Base-by-base conservation (phyloP, 2,888 invertebrate species). In the Hypomecis punctinalis region DNA sequence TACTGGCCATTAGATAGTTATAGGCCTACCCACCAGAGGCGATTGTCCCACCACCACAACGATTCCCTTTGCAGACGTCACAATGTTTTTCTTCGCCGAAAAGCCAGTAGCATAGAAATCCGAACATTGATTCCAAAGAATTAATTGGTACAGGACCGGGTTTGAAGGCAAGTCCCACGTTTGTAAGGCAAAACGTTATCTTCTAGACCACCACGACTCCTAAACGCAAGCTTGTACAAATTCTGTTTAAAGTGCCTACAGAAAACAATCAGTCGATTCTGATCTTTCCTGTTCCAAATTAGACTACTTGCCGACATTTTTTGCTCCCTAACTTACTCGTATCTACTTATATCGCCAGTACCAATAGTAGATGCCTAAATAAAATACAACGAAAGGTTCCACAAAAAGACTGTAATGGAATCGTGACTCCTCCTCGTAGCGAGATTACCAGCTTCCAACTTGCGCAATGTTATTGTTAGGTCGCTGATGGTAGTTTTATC, bases 381-480 rank as follows among this genome's bases (percentile, higher is more conserved):
- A 55, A 64, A 64, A 60, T 54, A 23, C 48, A 51, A 61, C 62
- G 55, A 52, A 36, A 58, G n/a, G 52, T 52, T 56, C 23, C 13
- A 60, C 59, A 62, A 67, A 69, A 66, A 67, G 48, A 10, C 6
- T 23, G 39, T 57, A 56, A 67, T 63, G 13, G 59, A 63, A 63
- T 67, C 66, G 66, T 63, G 66, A 55, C 49, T 56, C 36, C 51
- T 33, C 33, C 52, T 62, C 40, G 48, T 5, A 9, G 10, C 52
- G 47, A 60, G 59, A 56, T 60, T 63, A 63, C 51, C 51, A 60
- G 63, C 66, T 61, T 61, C 61, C 40, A 47, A 37, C 59, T 71
- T 71, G 69, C 68, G 69, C 64, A 69, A 71, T 69, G 65, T 67
- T 67, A 66, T 70, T 59, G 63, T 63, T 35, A 56, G 53, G 40